Conservation (phyloP, 1,140 invertebrate species). For the Anoplophora glabripennis region DNA sequence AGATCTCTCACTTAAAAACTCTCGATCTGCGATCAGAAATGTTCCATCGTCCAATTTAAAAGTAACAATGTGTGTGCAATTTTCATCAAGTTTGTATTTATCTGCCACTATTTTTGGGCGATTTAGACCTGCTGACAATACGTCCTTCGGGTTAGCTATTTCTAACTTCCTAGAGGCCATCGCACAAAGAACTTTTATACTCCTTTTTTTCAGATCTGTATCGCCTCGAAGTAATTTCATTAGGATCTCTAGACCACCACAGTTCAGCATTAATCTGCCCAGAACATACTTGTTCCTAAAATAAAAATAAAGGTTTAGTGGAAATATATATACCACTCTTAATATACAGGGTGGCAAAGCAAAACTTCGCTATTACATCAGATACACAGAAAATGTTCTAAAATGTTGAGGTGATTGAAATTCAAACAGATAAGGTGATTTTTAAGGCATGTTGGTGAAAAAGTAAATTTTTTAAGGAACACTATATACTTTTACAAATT, state of each 20-base stretch:
- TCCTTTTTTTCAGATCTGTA: constrained; percentile 22
- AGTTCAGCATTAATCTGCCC: constrained; percentile 36
- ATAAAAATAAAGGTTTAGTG: constrained; percentile 26
- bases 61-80: constrained; percentile 52
- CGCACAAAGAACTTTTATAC: constrained; percentile 43
- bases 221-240: constrained; percentile 33
- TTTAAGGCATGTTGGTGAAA: no score
- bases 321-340: background rate
- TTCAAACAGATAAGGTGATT: no score
- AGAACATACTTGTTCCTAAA: constrained; percentile 38
- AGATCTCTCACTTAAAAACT: constrained; percentile 60
- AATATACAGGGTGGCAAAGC: background rate
- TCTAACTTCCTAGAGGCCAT: constrained; percentile 50
- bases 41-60: constrained; percentile 64
- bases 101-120: constrained; percentile 13
- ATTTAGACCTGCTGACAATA: background rate
- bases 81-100: constrained; percentile 31
- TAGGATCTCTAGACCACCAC: constrained; percentile 40
- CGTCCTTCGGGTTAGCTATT: constrained; percentile 23
- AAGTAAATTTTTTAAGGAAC: no score
- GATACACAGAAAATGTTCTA: no score
- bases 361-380: no score
- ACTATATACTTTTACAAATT: no score
- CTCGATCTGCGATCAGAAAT: constrained; percentile 57
- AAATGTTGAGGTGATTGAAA: no score